Evolutionary conservation across 2,888 invertebrate species (phyloP).

Genomic region (Terebella lapidaria): DNA sequence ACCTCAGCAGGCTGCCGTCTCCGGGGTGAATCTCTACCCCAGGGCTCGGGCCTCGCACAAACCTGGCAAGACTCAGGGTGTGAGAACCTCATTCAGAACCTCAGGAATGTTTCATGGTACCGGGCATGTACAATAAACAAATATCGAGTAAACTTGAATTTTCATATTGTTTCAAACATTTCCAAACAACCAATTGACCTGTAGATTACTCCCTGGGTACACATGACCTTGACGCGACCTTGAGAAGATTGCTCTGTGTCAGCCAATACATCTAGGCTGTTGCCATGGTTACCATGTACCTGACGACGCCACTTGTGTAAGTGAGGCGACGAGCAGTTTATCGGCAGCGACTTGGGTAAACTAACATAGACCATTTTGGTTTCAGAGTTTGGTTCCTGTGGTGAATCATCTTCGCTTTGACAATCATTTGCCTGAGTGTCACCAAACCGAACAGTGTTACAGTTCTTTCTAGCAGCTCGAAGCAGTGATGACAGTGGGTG

Average conservation of each 20-base stretch:
- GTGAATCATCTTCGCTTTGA: too few relatives aligned
- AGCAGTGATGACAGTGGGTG: conserved; percentile 31
- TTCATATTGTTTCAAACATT: too few relatives aligned
- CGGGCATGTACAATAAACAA: too few relatives aligned
- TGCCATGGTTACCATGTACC: too few relatives aligned
- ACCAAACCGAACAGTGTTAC: background rate
- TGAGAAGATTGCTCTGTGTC: conserved; percentile 5
- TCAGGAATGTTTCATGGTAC: too few relatives aligned
- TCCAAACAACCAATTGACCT: too few relatives aligned
- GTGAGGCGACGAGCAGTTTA: conserved; percentile 40
- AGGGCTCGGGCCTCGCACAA: conserved; percentile 9
- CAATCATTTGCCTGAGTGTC: too few relatives aligned
- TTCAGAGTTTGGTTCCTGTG: background rate
- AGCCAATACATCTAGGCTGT: too few relatives aligned
- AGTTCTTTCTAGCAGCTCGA: background rate
- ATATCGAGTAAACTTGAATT: too few relatives aligned
- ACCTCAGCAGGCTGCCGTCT: conserved; percentile 42
- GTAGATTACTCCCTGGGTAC: conserved; percentile 42
- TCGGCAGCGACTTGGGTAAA: conserved; percentile 32
- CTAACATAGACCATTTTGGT: too few relatives aligned
- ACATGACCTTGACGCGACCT: conserved; percentile 38
- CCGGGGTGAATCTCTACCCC: conserved; percentile 45
- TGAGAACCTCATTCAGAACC: background rate
- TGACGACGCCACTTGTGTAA: conserved; percentile 31
- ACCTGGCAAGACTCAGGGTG: conserved; percentile 13